Conservation (phyloP, 2,113 vertebrate species). For the Stigmatopora argus region DNA sequence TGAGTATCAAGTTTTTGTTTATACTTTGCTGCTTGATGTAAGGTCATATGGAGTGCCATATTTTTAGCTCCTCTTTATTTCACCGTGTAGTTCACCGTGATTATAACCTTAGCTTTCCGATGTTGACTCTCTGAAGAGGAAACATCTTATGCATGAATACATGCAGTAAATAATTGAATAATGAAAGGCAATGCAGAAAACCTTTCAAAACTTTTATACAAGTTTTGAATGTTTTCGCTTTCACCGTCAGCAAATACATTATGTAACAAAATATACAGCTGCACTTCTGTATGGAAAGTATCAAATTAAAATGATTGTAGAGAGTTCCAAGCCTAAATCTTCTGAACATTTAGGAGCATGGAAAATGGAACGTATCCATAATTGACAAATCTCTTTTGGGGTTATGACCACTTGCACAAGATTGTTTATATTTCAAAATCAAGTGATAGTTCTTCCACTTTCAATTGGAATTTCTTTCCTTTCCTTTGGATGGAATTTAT, state of each 20-base stretch:
- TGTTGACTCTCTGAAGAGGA: conserved; percentile 37
- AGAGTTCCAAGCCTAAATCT: conserved; percentile 8
- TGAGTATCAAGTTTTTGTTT: conserved; percentile 24
- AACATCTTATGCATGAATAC: conserved; percentile 27
- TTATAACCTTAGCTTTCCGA: conserved; percentile 28
- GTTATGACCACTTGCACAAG: background rate
- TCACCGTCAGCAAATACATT: conserved; percentile 43
- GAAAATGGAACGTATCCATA: background rate
- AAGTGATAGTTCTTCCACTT: background rate
- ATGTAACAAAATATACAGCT: conserved; percentile 47
- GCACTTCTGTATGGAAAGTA: conserved; percentile 43
- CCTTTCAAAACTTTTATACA: conserved; percentile 41
- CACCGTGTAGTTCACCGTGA: conserved; percentile 2
- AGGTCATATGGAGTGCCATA: conserved; percentile 13
- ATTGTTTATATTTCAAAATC: background rate
- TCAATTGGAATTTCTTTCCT: no score
- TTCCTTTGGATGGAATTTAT: no score
- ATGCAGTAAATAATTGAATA: conserved; percentile 67
- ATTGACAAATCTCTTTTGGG: background rate
- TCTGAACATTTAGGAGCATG: conserved; percentile 14
- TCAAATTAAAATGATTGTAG: conserved; percentile 44
- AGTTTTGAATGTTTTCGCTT: conserved; percentile 26
- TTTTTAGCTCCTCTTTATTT: conserved; percentile 12
- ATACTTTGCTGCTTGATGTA: conserved; percentile 7
- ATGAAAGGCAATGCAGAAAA: conserved; percentile 55